Percentiles rank a stretch among this genome's conserved stretches.
Evolutionary conservation across 2,888 invertebrate species (phyloP).

Genomic region (Plebejus anna): DNA sequence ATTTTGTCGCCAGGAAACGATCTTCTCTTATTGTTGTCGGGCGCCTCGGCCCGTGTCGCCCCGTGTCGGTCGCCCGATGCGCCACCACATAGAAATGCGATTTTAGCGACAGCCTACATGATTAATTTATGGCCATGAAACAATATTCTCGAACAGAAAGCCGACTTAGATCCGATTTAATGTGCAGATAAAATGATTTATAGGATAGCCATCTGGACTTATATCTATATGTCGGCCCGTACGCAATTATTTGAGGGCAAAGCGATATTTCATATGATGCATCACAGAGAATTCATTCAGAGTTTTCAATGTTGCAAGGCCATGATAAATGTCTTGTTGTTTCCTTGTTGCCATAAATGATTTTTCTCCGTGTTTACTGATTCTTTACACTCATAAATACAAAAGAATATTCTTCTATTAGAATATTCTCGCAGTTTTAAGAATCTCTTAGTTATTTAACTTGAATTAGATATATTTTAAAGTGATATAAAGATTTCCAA

Average conservation of each 20-base stretch:
- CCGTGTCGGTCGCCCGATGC: conserved; percentile 54
- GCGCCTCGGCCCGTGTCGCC: conserved; percentile 58
- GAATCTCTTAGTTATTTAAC: too few species aligned
- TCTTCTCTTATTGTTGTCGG: conserved; percentile 63
- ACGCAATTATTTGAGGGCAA: conserved; percentile 30
- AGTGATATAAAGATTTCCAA: too few species aligned
- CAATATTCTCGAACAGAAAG: conserved; percentile 61
- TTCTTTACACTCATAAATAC: too few species aligned
- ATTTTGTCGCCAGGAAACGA: conserved; percentile 76
- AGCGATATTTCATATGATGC: conserved; percentile 15
- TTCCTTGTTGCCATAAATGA: background rate
- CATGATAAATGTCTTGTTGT: background rate
- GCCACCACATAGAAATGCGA: conserved; percentile 63
- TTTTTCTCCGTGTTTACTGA: background rate
- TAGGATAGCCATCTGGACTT: conserved; percentile 48
- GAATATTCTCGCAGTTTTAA: too few species aligned
- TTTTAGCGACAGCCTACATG: conserved; percentile 78
- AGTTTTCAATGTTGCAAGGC: conserved; percentile 4
- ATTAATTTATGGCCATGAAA: conserved; percentile 75
- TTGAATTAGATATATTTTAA: too few species aligned
- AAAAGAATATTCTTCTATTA: too few species aligned
- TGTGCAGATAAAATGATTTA: conserved; percentile 73
- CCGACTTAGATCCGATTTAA: conserved; percentile 67
- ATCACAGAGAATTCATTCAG: conserved; percentile 19
- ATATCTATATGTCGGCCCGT: conserved; percentile 45